Conservation (phyloP, 1,140 invertebrate species). For the Campodea augens region DNA sequence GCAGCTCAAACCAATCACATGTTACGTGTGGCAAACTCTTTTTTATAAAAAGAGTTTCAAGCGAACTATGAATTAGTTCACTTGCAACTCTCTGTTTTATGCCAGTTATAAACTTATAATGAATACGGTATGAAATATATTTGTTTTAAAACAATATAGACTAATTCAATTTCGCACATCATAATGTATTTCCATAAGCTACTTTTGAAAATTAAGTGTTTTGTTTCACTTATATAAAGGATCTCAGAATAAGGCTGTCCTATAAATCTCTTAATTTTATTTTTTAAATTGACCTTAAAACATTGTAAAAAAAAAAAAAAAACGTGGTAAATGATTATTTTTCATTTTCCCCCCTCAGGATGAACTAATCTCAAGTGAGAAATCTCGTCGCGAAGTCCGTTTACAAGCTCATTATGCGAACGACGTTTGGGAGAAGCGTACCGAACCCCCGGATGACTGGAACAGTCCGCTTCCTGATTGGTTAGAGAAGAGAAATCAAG, state of each 20-base stretch:
- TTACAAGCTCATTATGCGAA: conserved; percentile 45
- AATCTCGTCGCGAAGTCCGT: conserved; percentile 33
- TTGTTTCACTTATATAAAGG: neutral
- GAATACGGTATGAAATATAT: too few species aligned
- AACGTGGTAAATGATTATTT: neutral
- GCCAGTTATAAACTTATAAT: too few species aligned
- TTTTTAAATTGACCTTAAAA: conserved; percentile 1
- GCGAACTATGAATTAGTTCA: too few species aligned
- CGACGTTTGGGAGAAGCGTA: conserved; percentile 53
- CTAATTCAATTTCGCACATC: too few species aligned
- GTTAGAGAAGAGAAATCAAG: conserved; percentile 40
- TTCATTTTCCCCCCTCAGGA: conserved; percentile 30
- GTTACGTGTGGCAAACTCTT: too few species aligned
- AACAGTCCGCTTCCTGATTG: conserved; percentile 51
- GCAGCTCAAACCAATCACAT: too few species aligned
- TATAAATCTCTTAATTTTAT: neutral
- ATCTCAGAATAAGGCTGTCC: neutral
- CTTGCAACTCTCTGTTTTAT: too few species aligned
- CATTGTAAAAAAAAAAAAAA: neutral
- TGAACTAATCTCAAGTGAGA: conserved; percentile 49
- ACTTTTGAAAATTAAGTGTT: neutral
- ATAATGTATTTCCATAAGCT: too few species aligned
- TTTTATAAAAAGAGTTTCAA: too few species aligned
- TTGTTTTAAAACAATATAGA: too few species aligned
- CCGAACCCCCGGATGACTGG: conserved; percentile 58